Evolutionary conservation across 2,888 invertebrate species (phyloP).

Genomic region (Tenthredo notha): DNA sequence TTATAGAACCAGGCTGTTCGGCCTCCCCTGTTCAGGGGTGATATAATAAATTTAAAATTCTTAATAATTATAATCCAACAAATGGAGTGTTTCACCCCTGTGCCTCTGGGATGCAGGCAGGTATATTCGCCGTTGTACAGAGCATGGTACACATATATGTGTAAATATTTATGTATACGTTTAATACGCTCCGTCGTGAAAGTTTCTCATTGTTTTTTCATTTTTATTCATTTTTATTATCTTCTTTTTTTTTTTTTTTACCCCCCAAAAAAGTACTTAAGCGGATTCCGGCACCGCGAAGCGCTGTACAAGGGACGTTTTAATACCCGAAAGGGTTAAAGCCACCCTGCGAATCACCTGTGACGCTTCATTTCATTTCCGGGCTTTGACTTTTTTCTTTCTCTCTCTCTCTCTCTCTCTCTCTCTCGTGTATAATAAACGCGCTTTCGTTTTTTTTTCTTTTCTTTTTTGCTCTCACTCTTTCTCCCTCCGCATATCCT

Average conservation of each 20-base stretch:
- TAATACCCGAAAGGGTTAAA: conserved; percentile 45
- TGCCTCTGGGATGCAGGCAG: background rate
- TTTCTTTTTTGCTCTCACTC: background rate
- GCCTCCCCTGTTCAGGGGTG: background rate
- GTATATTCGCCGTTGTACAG: background rate
- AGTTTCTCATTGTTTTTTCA: conserved; percentile 23
- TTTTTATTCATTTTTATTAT: background rate
- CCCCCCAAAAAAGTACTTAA: conserved; percentile 23
- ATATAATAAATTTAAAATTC: conserved; percentile 35
- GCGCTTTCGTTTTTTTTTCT: background rate
- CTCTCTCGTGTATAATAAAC: background rate
- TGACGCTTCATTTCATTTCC: conserved; percentile 42
- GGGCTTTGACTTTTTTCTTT: background rate
- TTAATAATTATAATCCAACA: conserved; percentile 36
- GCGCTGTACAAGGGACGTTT: conserved; percentile 40
- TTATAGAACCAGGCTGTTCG: background rate
- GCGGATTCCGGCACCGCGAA: conserved; percentile 40
- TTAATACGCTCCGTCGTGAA: conserved; percentile 9
- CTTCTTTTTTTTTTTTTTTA: conserved; percentile 2
- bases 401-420: background rate
- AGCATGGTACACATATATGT: background rate
- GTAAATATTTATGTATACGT: background rate
- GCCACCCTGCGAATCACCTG: conserved; percentile 30
- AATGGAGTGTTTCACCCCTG: conserved; percentile 26
- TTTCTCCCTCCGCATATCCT: background rate